Base-by-base conservation (phyloP, 1,140 invertebrate genomes). In the Cryptotermes secundus region DNA sequence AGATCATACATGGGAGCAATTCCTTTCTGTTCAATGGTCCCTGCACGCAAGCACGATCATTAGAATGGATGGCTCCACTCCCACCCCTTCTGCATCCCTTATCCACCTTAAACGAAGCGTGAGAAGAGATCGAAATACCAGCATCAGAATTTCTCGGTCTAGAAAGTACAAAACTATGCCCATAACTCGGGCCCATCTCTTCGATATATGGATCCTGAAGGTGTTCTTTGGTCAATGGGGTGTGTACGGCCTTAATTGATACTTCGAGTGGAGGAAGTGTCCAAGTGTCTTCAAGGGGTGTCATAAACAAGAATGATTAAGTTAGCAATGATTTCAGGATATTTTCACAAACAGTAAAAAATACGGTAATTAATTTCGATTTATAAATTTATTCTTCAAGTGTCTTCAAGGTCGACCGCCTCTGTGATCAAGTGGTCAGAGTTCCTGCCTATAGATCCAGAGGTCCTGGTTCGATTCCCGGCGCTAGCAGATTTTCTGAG, bases 141-240 rank as follows among this genome's bases (percentile, higher is more conserved):
- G 59, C 59, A 31, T 72, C 59, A 72, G 59, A 72, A 72, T 72
- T 72, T 72, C 59, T 72, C 59, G 59, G 59, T 72, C 59, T 72
- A 72, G 59, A 72, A 72, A 72, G 59, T 72, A 72, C 59, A 72
- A 72, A 72, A 72, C 59, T 72, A 72, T 72, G 59, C 59, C 59
- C 59, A 72, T 72, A 26, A 31, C n/a, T 72, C 26, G 59, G 59
- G n/a, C n/a, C 59, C 45, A 49, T 49, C 45, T 19, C 45, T 49
- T 49, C 45, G 45, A 49, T 49, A 49, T 49, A n/a, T 31, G 59
- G 59, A 72, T 72, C n/a, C 59, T 72, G 59, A 72, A 49, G 59
- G 59, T 72, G 59, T 72, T 72, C 59, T 72, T 72, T 72, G 59
- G 59, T 72, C 59, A 72, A 72, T 72, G 59, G 59, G 59, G 59